Percentiles rank a stretch among this genome's conserved stretches.
Evolutionary conservation across 2,113 vertebrate species (phyloP).

Genomic region (Oryzias javanicus): DNA sequence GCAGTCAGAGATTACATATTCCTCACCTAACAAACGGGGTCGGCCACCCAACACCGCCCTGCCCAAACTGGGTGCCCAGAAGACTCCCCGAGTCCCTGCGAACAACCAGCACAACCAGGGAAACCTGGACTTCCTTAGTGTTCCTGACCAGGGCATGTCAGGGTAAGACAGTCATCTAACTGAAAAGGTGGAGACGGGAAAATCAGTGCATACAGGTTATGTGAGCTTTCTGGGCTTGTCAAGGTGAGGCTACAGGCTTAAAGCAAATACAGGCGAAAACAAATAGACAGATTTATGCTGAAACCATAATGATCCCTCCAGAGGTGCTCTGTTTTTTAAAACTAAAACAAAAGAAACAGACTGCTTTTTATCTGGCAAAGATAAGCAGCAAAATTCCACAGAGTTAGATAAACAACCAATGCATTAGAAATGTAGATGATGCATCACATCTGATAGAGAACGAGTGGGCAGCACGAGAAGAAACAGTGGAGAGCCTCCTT

Average conservation of each 20-base stretch:
- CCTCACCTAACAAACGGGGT: conserved; percentile 59
- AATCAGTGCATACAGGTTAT: not conserved
- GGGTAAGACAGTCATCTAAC: conserved; percentile 76
- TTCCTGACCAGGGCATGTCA: conserved; percentile 92
- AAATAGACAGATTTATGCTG: conserved; percentile 17
- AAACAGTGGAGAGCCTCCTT: not conserved
- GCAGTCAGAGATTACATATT: conserved; percentile 64
- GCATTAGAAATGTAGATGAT: too few relatives aligned
- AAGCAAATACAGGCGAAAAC: not conserved
- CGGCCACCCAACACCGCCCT: conserved; percentile 65
- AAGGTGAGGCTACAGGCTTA: conserved; percentile 19
- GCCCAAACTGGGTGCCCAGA: conserved; percentile 68
- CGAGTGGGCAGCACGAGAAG: not conserved
- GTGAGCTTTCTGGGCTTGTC: conserved; percentile 6
- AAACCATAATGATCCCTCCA: not conserved
- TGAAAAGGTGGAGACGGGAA: conserved; percentile 13
- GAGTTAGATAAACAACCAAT: too few relatives aligned
- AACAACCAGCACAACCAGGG: conserved; percentile 56
- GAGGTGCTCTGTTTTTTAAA: not conserved
- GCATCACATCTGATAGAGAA: too few relatives aligned
- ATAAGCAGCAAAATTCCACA: too few relatives aligned
- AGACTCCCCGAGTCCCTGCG: conserved; percentile 46
- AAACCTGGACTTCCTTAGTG: conserved; percentile 92
- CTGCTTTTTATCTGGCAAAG: not conserved
- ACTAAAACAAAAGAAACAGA: not conserved